A percentile compares a stretch with the other conserved stretches of the same genome.
Conservation (phyloP, 2,888 invertebrate genomes). For the Margaritifera margaritifera region DNA sequence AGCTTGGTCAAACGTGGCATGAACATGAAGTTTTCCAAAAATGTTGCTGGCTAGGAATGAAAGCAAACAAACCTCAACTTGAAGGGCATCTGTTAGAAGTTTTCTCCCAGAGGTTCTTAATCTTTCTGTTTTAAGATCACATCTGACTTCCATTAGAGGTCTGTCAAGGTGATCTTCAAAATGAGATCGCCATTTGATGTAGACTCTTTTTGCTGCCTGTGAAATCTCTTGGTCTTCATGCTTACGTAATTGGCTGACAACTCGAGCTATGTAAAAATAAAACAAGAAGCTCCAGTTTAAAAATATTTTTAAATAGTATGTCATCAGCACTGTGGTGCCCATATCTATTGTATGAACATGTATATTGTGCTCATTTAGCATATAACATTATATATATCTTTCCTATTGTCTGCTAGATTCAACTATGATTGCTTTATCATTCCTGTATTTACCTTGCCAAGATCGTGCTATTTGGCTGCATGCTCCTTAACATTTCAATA, state of each 20-base stretch:
- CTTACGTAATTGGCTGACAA: conserved; percentile 56
- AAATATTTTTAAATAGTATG: no score
- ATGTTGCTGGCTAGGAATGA: background rate
- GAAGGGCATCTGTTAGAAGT: conserved; percentile 51
- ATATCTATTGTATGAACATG: no score
- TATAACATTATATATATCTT: no score
- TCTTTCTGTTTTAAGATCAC: conserved; percentile 61
- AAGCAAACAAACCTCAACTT: conserved; percentile 31
- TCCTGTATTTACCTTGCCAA: no score
- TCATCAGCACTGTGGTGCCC: no score
- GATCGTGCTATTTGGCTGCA: no score
- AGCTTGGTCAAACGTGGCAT: no score
- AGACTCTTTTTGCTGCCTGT: conserved; percentile 52
- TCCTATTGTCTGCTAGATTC: no score
- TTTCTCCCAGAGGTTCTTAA: conserved; percentile 50
- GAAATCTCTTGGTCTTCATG: conserved; percentile 57
- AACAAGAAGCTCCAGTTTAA: background rate
- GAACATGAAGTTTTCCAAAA: no score
- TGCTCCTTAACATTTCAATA: no score
- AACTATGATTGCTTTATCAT: no score
- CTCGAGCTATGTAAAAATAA: conserved; percentile 46
- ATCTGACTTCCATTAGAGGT: conserved; percentile 64
- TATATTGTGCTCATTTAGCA: no score
- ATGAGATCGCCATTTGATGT: conserved; percentile 59
- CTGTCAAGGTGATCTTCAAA: conserved; percentile 53